Base-by-base conservation (phyloP, 2,113 vertebrate species). In the Melanostigma gelatinosum region DNA sequence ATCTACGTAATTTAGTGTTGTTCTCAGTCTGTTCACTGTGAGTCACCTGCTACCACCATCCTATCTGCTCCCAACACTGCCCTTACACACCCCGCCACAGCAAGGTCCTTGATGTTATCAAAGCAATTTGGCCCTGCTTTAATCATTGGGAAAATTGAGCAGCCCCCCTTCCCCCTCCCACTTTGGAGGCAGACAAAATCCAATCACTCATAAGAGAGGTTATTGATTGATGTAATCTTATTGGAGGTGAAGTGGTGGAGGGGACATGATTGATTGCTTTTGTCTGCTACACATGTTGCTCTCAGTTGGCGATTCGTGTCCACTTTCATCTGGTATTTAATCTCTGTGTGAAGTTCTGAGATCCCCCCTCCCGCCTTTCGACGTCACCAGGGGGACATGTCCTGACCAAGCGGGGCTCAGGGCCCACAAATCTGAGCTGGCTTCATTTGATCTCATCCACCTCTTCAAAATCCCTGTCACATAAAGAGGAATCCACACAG, bases 181-280 rank as follows among this genome's bases (percentile, higher is more conserved):
- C 89, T 88, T 88, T 84, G 77, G 84, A 84, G 88, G 89, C 87
- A 89, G 93, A 93, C 94, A 91, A 90, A 96, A 91, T 95, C 95
- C 93, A 95, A 93, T 95, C 92, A 94, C 87, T 96, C 94, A 94
- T 96, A 96, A 95, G 92, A 93, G 90, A 90, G 88, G 68, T 89
- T 96, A 96, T 85, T 96, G 96, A 97, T 93, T 95, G 93, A 95
- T 95, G 90, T 94, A 95, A 96, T 96, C 96, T 96, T 93, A 94
- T 94, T 96, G 92, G 94, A 91, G 89, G 85, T 85, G 87, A 94
- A 89, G 91, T 79, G 85, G 80, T 75, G 80, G 91, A 88, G 85
- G 91, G 88, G 91, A 91, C 85, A 66, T 82, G 83, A 96, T 90
- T 94, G 93, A 96, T 96, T 90, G 90, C 72, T 93, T 95, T 94